Conservation (phyloP, 2,113 vertebrate genomes). For the Daubentonia madagascariensis region DNA sequence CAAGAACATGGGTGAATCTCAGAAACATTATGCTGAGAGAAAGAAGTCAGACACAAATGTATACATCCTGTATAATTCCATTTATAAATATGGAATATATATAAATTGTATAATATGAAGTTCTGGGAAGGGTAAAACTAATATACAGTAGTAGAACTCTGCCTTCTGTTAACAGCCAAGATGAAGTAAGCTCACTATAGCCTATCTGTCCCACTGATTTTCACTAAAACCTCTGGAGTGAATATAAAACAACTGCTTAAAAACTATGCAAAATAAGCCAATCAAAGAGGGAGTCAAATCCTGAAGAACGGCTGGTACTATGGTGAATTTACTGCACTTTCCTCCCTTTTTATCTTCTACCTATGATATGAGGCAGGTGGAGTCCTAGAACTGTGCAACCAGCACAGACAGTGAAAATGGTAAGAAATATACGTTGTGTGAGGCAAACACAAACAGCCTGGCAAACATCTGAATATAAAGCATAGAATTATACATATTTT, state of each 20-base stretch:
- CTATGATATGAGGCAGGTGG: background rate
- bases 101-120: background rate
- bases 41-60: background rate
- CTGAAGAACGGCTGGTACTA: background rate
- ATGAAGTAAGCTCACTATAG: background rate
- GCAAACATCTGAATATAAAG: background rate
- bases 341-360: background rate
- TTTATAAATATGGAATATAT: no score
- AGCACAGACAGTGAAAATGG: background rate
- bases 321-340: background rate
- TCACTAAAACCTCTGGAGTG: background rate
- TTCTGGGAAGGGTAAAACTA: background rate
- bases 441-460: background rate
- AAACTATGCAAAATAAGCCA: background rate
- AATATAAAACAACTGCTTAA: background rate
- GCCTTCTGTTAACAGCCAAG: background rate
- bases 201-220: background rate
- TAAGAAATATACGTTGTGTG: background rate
- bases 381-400: background rate
- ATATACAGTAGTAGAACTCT: background rate
- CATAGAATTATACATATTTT: background rate
- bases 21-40: background rate
- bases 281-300: background rate
- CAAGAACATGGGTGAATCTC: background rate
- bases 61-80: background rate